Conservation (phyloP, 2,113 vertebrate genomes). For the Ameiurus melas region DNA sequence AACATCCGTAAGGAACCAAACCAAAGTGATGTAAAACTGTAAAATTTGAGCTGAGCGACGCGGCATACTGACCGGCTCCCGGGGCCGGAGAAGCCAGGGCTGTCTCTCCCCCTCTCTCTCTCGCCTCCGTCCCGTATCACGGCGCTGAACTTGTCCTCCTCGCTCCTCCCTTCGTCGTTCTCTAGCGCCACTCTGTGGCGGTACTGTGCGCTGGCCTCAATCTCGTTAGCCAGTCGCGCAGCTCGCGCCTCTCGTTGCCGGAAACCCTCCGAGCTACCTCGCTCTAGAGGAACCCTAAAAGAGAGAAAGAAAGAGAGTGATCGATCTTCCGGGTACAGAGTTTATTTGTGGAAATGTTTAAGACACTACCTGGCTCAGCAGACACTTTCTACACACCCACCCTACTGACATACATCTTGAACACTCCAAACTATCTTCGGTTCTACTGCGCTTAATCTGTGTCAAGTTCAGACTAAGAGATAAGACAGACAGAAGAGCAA, state of each 20-base stretch:
- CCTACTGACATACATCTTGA: neutral
- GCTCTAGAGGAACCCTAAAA: constrained; percentile 83
- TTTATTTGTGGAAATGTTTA: neutral
- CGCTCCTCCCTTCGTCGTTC: constrained; percentile 84
- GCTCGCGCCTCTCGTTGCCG: constrained; percentile 85
- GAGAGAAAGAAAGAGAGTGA: neutral
- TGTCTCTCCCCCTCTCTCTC: constrained; percentile 66
- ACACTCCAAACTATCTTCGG: neutral
- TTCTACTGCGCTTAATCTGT: neutral
- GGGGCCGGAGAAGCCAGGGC: constrained; percentile 69
- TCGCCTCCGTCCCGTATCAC: constrained; percentile 73
- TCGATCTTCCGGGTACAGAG: neutral
- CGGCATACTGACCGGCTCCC: constrained; percentile 62
- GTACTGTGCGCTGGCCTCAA: constrained; percentile 87
- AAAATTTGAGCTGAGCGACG: neutral
- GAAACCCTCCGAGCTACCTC: constrained; percentile 81
- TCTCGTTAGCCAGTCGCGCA: constrained; percentile 83
- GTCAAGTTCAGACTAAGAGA: neutral
- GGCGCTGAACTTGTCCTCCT: constrained; percentile 87
- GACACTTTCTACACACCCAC: neutral
- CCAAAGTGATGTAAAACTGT: too few relatives aligned
- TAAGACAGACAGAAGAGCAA: neutral
- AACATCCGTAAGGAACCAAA: neutral
- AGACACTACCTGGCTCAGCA: neutral
- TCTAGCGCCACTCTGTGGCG: constrained; percentile 81